phyloP scores from a whole-genome alignment of 2,888 invertebrate genomes.

The Crocallis elinguaria region DNA sequence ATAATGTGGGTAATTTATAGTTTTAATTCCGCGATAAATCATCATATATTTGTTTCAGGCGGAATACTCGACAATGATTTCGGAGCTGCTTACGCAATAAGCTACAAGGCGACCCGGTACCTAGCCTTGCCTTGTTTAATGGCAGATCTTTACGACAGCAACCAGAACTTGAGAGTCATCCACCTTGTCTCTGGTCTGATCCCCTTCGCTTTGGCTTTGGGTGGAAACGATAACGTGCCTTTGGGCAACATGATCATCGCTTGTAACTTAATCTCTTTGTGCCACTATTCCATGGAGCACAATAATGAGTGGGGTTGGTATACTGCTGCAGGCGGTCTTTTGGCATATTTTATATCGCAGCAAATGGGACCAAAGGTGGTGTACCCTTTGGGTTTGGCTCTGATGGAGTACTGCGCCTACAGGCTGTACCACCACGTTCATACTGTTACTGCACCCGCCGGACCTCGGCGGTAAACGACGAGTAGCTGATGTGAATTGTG shows the following conservation, averaged over 20 bases:
- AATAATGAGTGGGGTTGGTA: slow-evolving; percentile 66
- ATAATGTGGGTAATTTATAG: too few relatives aligned
- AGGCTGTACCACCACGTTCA: slow-evolving; percentile 48
- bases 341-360: slow-evolving; percentile 60
- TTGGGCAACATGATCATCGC: slow-evolving; percentile 63
- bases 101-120: slow-evolving; percentile 60
- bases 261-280: slow-evolving; percentile 63
- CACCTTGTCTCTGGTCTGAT: slow-evolving; percentile 67
- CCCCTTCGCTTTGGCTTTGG: slow-evolving; percentile 62
- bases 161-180: slow-evolving; percentile 49
- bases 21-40: too few relatives aligned
- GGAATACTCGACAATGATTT: slow-evolving; percentile 60
- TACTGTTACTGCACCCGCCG: neutral
- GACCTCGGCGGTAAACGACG: neutral
- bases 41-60: slow-evolving; percentile 49
- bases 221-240: slow-evolving; percentile 55
- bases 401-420: slow-evolving; percentile 69
- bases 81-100: slow-evolving; percentile 53
- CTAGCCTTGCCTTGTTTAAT: slow-evolving; percentile 68
- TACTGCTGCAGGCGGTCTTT: slow-evolving; percentile 59
- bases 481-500: neutral
- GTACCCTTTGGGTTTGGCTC: slow-evolving; percentile 62
- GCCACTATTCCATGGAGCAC: slow-evolving; percentile 53
- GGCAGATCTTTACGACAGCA: slow-evolving; percentile 61
- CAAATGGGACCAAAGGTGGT: slow-evolving; percentile 50